phyloP scores from a whole-genome alignment of 2,888 invertebrate species.

The Synergus laeviventris region DNA sequence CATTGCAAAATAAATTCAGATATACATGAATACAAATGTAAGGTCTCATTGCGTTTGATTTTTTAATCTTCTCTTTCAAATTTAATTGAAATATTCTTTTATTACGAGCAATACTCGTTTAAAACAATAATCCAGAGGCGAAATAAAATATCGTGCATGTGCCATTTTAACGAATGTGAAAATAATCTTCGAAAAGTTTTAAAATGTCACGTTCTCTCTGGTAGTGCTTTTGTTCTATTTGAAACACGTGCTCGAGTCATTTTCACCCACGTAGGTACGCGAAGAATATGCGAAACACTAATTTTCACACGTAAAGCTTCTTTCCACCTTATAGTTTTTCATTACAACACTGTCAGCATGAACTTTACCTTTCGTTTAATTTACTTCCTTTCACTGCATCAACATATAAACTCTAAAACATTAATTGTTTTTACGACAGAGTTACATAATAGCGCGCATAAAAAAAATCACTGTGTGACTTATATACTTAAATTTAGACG shows the following conservation, averaged over 20 bases:
- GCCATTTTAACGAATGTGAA: neutral
- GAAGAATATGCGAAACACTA: slow-evolving; percentile 13
- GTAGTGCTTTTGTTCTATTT: slow-evolving; percentile 1
- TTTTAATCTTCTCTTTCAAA: neutral
- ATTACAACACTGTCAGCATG: neutral
- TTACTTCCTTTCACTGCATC: neutral
- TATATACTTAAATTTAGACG: too few species aligned
- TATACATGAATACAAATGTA: neutral
- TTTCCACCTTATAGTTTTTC: neutral
- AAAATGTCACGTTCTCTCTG: slow-evolving; percentile 21
- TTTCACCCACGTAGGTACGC: neutral
- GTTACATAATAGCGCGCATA: neutral
- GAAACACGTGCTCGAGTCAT: slow-evolving; percentile 4
- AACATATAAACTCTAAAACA: too few species aligned
- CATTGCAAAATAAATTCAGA: neutral
- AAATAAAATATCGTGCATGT: neutral
- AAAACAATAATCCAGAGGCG: neutral
- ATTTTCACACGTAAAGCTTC: slow-evolving; percentile 2
- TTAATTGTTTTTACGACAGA: neutral
- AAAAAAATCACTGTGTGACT: neutral
- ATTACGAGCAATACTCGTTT: neutral
- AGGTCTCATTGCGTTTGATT: neutral
- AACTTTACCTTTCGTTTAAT: neutral
- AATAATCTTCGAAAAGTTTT: neutral
- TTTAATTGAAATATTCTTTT: too few species aligned